These are phyloP conservation scores for Telenomus remus DNA, from an alignment of 1,140 invertebrate species.

Conservation along the genomic window DNA sequence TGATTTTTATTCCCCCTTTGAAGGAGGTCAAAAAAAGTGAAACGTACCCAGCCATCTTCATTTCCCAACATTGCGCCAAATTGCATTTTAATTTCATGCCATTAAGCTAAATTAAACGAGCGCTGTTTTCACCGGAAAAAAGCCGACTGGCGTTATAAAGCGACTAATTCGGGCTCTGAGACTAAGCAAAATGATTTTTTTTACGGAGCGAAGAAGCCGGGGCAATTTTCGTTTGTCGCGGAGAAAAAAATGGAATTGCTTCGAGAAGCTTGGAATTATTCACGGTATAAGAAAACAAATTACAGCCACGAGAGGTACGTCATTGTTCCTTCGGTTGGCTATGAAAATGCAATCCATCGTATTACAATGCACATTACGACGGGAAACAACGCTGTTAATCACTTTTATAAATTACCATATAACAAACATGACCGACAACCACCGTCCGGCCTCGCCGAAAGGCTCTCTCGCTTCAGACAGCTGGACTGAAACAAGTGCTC, in stretches of 20 bases:
- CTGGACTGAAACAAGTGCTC: slow-evolving; percentile 15
- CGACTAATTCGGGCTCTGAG: too few relatives aligned
- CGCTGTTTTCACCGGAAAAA: too few relatives aligned
- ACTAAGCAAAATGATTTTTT: too few relatives aligned
- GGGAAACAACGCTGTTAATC: slow-evolving; percentile 25
- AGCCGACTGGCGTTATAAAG: too few relatives aligned
- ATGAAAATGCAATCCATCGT: slow-evolving; percentile 8
- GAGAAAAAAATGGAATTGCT: background rate
- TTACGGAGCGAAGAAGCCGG: background rate
- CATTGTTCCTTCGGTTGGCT: slow-evolving; percentile 1
- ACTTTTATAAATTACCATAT: slow-evolving; percentile 32
- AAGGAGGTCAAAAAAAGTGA: too few relatives aligned
- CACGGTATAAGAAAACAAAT: slow-evolving; percentile 1
- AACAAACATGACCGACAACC: slow-evolving; percentile 6
- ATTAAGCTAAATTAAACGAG: too few relatives aligned
- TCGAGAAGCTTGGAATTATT: slow-evolving; percentile 1
- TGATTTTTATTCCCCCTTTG: background rate
- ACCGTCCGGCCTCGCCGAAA: slow-evolving; percentile 13
- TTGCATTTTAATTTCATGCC: too few relatives aligned
- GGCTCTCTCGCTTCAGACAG: too few relatives aligned
- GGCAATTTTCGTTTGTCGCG: background rate
- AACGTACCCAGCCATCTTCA: too few relatives aligned
- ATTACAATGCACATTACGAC: slow-evolving; percentile 16
- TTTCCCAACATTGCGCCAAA: too few relatives aligned
- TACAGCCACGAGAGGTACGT: slow-evolving; percentile 1